Percentiles rank a stretch among this genome's conserved stretches.
Conservation (phyloP, 2,113 vertebrate genomes). For the Haemorhous mexicanus region DNA sequence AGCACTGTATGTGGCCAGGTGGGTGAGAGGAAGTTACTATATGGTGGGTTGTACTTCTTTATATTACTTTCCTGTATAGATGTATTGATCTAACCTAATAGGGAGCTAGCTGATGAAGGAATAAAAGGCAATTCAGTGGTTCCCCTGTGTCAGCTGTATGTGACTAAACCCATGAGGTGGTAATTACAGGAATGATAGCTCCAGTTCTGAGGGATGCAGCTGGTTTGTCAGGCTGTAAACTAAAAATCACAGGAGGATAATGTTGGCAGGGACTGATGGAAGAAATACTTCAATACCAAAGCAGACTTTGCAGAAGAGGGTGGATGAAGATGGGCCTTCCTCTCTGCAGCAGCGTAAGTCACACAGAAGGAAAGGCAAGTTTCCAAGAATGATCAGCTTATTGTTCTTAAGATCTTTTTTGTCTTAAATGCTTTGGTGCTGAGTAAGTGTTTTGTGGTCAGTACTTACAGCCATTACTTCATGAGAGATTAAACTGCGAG, state of each 20-base stretch:
- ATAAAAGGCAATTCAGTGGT: slow-evolving; percentile 40
- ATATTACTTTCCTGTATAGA: not conserved
- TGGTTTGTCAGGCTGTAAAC: not conserved
- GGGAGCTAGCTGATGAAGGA: slow-evolving; percentile 38
- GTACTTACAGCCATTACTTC: not conserved
- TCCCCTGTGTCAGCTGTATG: slow-evolving; percentile 5
- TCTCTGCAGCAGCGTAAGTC: not conserved
- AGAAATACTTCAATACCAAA: not conserved
- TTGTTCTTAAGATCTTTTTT: not conserved
- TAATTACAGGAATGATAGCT: not conserved
- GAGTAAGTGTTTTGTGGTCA: not conserved
- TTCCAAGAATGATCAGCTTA: not conserved
- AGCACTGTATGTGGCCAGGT: slow-evolving; percentile 10
- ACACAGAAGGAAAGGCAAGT: not conserved
- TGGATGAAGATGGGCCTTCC: not conserved
- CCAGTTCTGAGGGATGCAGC: not conserved
- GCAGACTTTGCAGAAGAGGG: not conserved
- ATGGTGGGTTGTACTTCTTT: not conserved
- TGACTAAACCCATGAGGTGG: slow-evolving; percentile 1
- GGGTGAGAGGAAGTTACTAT: not conserved
- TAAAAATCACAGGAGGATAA: not conserved
- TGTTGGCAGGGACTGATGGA: not conserved
- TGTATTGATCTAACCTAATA: slow-evolving; percentile 1
- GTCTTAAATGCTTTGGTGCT: not conserved
- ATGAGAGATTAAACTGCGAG: not conserved